Base-by-base conservation (phyloP, 2,113 vertebrate genomes). In the Sphaerodactylus townsendi region DNA sequence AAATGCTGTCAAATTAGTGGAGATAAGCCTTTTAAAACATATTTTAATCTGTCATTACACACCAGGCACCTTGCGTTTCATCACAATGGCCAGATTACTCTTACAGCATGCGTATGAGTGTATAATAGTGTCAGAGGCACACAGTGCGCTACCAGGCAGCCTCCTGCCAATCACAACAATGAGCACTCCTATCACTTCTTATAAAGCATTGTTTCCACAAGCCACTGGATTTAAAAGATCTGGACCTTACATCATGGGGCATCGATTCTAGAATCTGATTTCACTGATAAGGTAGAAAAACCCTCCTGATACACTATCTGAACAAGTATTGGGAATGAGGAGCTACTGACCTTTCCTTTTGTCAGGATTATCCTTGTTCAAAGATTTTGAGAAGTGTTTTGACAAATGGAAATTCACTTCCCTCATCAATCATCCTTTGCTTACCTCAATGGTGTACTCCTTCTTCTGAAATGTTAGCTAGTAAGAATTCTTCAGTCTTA, bases 1-100 rank as follows among this genome's bases (percentile, higher is more conserved):
- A 77, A 81, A 77, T 82, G 83, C 19, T 88, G 84, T 89, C 84
- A 73, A 69, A 88, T 75, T 74, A 72, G 81, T 53, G 86, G 80
- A 85, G 78, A 83, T 56, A 44, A 33, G n/a, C 53, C 15, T 23
- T 62, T 72, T 71, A 69, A 37, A 35, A 19, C 33, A 21, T 10
- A 59, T 69, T 77, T 83, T n/a, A 77, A 66, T 50, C 33, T 59
- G 37, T 70, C 37, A 56, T 84, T 81, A 59, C 56, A 84, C 13
- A 78, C 39, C 23, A 71, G 15, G 50, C 66, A 85, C 83, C 83
- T 48, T 86, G 81, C 85, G 81, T 88, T 74, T 86, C 35, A 84
- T 81, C 84, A 85, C 85, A 87, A 66, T 74, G 44, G 68, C 84
- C 87, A 53, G 65, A 82, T 3, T 37, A 9, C 39, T 3, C 0